Evolutionary conservation across 2,888 invertebrate species (phyloP).

Genomic region (Timema cristinae): DNA sequence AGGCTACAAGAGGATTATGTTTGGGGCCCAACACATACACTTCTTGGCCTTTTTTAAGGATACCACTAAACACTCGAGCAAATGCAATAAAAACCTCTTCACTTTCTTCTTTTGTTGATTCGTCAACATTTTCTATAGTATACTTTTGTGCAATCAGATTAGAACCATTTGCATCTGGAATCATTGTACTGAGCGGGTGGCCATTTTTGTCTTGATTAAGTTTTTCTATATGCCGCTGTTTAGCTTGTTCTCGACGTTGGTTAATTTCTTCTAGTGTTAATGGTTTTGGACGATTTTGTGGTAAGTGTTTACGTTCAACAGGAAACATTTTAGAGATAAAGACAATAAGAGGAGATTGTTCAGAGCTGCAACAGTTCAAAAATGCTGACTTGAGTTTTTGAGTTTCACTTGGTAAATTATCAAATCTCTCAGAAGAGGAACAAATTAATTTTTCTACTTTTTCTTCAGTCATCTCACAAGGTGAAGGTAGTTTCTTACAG

Average conservation of each 20-base stretch:
- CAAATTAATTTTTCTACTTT: slow-evolving; percentile 81
- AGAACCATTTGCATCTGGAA: slow-evolving; percentile 1
- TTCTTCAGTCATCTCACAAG: slow-evolving; percentile 66
- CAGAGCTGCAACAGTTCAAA: slow-evolving; percentile 60
- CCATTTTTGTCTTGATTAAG: slow-evolving; percentile 1
- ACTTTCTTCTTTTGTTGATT: slow-evolving; percentile 37
- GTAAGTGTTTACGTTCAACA: slow-evolving; percentile 65
- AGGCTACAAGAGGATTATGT: slow-evolving; percentile 64
- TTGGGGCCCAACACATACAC: slow-evolving; percentile 84
- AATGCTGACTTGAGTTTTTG: slow-evolving; percentile 66
- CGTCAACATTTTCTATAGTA: slow-evolving; percentile 23
- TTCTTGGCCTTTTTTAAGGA: slow-evolving; percentile 66
- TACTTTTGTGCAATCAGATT: not conserved
- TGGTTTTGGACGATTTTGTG: slow-evolving; percentile 75
- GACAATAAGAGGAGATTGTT: slow-evolving; percentile 63
- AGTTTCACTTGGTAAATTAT: slow-evolving; percentile 63
- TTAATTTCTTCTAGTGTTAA: slow-evolving; percentile 71
- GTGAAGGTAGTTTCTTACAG: slow-evolving; percentile 75
- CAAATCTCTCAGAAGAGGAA: slow-evolving; percentile 63
- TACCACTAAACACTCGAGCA: slow-evolving; percentile 90
- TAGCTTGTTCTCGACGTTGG: slow-evolving; percentile 61
- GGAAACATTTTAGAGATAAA: slow-evolving; percentile 91
- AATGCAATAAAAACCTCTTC: slow-evolving; percentile 80
- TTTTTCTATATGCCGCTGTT: slow-evolving; percentile 58
- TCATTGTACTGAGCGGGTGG: not conserved